Conservation (phyloP, 2,888 invertebrate genomes). For the Volucella inanis region DNA sequence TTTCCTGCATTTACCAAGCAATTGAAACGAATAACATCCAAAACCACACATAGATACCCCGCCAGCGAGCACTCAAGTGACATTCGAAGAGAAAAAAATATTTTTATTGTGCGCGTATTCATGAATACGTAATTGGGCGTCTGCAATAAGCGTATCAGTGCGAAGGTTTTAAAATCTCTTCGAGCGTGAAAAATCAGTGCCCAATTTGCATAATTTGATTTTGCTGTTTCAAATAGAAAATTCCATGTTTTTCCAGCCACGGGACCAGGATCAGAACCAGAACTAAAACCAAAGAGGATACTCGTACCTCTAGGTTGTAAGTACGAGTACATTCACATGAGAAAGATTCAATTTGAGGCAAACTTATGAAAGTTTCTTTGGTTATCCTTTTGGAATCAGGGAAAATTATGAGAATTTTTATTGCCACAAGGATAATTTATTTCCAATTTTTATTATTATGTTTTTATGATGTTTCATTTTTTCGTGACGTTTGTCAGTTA, state of each 20-base stretch:
- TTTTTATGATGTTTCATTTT: slow-evolving; percentile 65
- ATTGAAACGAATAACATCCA: slow-evolving; percentile 54
- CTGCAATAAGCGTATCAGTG: slow-evolving; percentile 55
- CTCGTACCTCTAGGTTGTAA: neutral
- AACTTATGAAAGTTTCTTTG: slow-evolving; percentile 52
- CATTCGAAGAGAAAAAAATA: slow-evolving; percentile 65
- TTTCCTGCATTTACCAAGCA: slow-evolving; percentile 30
- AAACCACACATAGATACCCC: slow-evolving; percentile 36
- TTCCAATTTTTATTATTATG: slow-evolving; percentile 75
- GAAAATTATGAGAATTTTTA: slow-evolving; percentile 73
- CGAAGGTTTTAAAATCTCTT: slow-evolving; percentile 67
- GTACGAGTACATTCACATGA: slow-evolving; percentile 16
- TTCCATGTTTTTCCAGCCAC: slow-evolving; percentile 56
- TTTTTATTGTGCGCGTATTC: slow-evolving; percentile 60
- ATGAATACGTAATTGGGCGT: slow-evolving; percentile 74
- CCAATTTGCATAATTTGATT: slow-evolving; percentile 76
- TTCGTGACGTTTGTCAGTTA: slow-evolving; percentile 57
- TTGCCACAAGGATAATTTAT: slow-evolving; percentile 75
- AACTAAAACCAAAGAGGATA: neutral
- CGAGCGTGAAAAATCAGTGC: slow-evolving; percentile 76
- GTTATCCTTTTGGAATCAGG: slow-evolving; percentile 69
- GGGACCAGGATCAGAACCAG: neutral
- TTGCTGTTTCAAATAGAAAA: slow-evolving; percentile 63
- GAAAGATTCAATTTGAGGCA: slow-evolving; percentile 65
- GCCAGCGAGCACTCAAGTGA: slow-evolving; percentile 21